Evolutionary conservation across 2,888 invertebrate species (phyloP).

Genomic region (Abscondita cerata): DNA sequence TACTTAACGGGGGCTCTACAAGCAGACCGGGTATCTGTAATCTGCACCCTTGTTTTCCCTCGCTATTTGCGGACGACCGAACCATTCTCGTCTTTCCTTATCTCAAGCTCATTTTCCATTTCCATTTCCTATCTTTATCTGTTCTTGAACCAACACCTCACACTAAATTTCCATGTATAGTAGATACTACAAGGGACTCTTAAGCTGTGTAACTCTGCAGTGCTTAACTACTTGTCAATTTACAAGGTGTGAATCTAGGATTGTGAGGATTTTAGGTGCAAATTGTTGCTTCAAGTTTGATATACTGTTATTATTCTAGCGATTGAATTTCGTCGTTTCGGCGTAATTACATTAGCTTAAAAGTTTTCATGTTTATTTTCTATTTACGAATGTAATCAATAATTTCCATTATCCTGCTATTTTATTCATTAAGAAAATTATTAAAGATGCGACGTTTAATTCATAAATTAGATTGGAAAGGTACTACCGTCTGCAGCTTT

Average conservation of each 20-base stretch:
- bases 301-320: slow-evolving; percentile 32
- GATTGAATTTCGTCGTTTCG: slow-evolving; percentile 26
- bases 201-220: slow-evolving; percentile 46
- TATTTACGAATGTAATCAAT: not conserved
- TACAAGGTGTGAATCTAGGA: slow-evolving; percentile 50
- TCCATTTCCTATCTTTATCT: slow-evolving; percentile 49
- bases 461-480: too few relatives aligned
- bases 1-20: slow-evolving; percentile 54
- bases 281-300: slow-evolving; percentile 48
- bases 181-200: slow-evolving; percentile 45
- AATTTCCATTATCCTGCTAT: not conserved
- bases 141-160: slow-evolving; percentile 50
- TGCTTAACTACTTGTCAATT: slow-evolving; percentile 52
- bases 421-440: too few relatives aligned
- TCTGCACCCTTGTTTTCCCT: slow-evolving; percentile 57
- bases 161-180: slow-evolving; percentile 52
- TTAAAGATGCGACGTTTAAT: too few relatives aligned
- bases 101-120: slow-evolving; percentile 36
- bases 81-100: slow-evolving; percentile 52
- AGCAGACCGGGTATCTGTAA: slow-evolving; percentile 55
- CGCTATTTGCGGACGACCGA: slow-evolving; percentile 58
- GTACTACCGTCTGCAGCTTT: too few relatives aligned
- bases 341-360: not conserved
- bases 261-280: slow-evolving; percentile 42
- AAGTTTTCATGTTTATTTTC: not conserved